Base-by-base conservation (phyloP, 2,113 vertebrate genomes). In the Carassius gibelio region DNA sequence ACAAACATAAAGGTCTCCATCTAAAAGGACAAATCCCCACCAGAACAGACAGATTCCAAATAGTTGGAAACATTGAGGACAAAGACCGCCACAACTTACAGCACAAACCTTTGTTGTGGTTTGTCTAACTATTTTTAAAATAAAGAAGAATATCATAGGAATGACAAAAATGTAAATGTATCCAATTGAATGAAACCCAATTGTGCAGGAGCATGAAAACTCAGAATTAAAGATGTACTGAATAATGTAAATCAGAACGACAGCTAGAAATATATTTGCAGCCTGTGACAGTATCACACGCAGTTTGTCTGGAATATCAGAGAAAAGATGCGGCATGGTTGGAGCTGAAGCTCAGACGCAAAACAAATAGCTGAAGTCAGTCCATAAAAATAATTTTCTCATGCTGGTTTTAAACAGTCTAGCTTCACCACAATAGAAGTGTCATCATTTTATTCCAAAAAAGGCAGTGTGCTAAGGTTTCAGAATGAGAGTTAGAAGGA, bases 1-100 rank as follows among this genome's bases (percentile, higher is more conserved):
- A 61, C 85, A 89, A 2, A 89, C 21, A 75, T 85, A 89, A 64
- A 83, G 74, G 75, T 87, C 85, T 7, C 83, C 85, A 2, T 89
- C 88, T 1, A 89, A 9, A 23, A 89, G 42, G 1, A 84, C 48
- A 1, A 78, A 80, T 71, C 75, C 88, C 0, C 9, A 1, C 85
- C 85, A 89, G n/a, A 89, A 50, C 4, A 78, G 3, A 64, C 0
- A 0, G 10, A 64, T 66, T 66, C 57, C 78, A 64, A 81, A 0
- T 23, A 81, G 7, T 21, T 81, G 78, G 8, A 81, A 23, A 0
- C 64, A 0, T 6, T 64, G 38, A 64, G n/a, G 21, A 5, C 2
- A 45, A 15, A 42, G 0, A 48, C 11, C 8, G 2, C 2, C 3
- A 38, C 78, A 45, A 48, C 7, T 0, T 3, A 34, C 4, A 2